phyloP scores from a whole-genome alignment of 2,888 invertebrate genomes.

The Drosophila nr. medialis region DNA sequence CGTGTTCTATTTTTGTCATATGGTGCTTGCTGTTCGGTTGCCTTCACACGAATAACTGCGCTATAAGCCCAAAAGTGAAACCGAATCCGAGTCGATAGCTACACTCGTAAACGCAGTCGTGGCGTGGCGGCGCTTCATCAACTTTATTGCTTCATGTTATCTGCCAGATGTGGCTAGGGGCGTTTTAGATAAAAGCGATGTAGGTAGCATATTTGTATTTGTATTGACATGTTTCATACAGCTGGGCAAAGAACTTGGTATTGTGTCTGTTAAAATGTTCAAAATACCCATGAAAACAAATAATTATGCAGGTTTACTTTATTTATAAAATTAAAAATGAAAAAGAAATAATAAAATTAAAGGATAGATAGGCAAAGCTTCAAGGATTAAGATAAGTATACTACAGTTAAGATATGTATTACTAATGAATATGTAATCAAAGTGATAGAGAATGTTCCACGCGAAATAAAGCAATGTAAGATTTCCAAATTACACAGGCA shows the following conservation, averaged over 20 bases:
- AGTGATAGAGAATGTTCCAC: background rate
- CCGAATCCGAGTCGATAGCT: background rate
- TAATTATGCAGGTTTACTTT: background rate
- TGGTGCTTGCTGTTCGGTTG: constrained; percentile 32
- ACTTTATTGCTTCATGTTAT: constrained; percentile 44
- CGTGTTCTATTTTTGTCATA: constrained; percentile 10
- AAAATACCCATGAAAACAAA: background rate
- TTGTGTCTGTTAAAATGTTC: background rate
- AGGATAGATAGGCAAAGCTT: background rate
- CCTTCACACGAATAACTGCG: constrained; percentile 47
- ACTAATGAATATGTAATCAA: background rate
- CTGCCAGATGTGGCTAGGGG: constrained; percentile 22
- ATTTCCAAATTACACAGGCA: background rate
- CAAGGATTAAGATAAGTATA: background rate
- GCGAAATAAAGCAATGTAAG: background rate
- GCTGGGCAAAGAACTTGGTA: background rate
- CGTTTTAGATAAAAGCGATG: constrained; percentile 23
- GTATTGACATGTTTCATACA: background rate
- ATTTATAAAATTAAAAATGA: background rate
- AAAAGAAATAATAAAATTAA: background rate
- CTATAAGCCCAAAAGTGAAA: constrained; percentile 1
- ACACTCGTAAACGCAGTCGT: constrained; percentile 3
- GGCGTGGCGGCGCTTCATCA: constrained; percentile 31
- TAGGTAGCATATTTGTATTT: background rate
- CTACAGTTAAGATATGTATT: background rate